Evolutionary conservation across 2,113 vertebrate species (phyloP), one percentile per base, ranked within the genome.

Genomic region (Chaetops frenatus): DNA sequence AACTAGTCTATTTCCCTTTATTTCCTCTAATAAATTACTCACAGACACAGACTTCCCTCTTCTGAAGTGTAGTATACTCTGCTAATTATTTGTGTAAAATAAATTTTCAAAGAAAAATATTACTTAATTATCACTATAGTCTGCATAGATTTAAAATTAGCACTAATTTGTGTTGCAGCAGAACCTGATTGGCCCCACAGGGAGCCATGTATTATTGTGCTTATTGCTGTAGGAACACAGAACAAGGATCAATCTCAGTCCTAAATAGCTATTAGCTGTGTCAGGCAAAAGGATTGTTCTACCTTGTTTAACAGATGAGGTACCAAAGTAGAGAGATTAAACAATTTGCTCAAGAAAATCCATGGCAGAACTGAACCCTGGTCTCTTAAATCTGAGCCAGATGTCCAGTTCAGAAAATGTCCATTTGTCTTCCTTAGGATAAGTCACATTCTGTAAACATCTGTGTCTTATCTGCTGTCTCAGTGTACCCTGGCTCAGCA

Each of bases 311-410:
- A 94, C 60, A 86, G 82, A 93, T 81, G 76, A 93, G 67, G 6
- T 83, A 92, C 61, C 36, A 51, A 94, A 86, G 51, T 16, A 74
- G 24, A 88, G 90, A 88, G 85, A 95, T 88, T 90, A 96, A 92
- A 88, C 45, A 83, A 88, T 95, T 95, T 95, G 67, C 85, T 80
- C 40, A 64, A 71, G 76, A 79, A 93, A 90, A 94, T 92, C 67
- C 28, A 50, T 70, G 64, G 71, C n/a, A 95, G 44, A 86, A 81
- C 10, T 58, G 42, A 90, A 73, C 50, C 27, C 67, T 78, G 71
- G 58, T 66, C 85, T 94, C 40, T 77, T 91, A 82, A 90, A 90
- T 88, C 67, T 80, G 74, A 90, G 76, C 47, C 79, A 85, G 72
- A 73, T 95, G 90, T 82, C 90, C 90, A 92, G 67, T 80, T 72